phyloP scores from a whole-genome alignment of 2,888 invertebrate genomes.

The Tigriopus californicus region DNA sequence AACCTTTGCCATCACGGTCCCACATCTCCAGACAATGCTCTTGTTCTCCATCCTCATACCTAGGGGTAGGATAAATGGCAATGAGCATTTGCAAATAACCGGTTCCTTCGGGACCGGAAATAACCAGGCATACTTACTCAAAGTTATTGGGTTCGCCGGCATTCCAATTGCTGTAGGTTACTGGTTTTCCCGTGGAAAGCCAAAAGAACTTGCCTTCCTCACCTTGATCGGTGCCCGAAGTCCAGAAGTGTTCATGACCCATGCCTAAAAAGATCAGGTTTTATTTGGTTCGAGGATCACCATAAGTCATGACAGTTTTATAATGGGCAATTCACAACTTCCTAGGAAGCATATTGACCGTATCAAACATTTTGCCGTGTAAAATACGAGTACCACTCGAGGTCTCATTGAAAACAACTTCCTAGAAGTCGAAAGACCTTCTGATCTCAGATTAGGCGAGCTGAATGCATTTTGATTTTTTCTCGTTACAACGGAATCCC shows the following conservation, averaged over 20 bases:
- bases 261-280: conserved; percentile 38
- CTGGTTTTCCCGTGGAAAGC: conserved; percentile 73
- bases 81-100: no score
- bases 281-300: neutral
- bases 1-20: conserved; percentile 76
- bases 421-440: no score
- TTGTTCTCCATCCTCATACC: conserved; percentile 78
- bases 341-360: no score
- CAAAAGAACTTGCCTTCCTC: conserved; percentile 78
- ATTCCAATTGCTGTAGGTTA: conserved; percentile 77
- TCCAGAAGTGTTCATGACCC: conserved; percentile 82
- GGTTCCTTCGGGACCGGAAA: no score
- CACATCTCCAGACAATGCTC: conserved; percentile 77
- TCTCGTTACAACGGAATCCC: no score
- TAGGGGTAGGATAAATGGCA: no score
- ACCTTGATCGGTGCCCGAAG: conserved; percentile 72
- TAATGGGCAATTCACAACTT: no score
- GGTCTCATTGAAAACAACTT: no score
- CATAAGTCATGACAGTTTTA: neutral
- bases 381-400: no score
- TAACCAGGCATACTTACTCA: conserved; percentile 30
- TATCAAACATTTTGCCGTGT: no score
- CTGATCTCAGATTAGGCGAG: no score
- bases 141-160: conserved; percentile 85
- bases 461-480: no score